Base-by-base conservation (phyloP, 2,113 vertebrate genomes). In the Macquaria australasica region DNA sequence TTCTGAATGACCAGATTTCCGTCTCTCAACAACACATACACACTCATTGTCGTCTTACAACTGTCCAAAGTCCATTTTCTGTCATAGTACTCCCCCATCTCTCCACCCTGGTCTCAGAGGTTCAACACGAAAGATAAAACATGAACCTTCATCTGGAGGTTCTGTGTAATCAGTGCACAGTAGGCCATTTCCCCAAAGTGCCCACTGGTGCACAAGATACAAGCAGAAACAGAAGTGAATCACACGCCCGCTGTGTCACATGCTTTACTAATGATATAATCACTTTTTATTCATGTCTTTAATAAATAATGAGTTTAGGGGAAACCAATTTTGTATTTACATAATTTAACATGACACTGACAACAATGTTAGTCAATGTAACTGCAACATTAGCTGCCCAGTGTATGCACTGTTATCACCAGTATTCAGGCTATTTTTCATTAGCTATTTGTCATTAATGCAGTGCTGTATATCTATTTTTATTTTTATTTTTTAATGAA, bases 61-160 rank as follows among this genome's bases (percentile, higher is more conserved):
- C 12, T 25, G 1, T 31, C 28, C 9, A 20, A 43, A 28, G 18
- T 8, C 14, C 43, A 37, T 51, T 50, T 39, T 71, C 45, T 51
- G 62, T 25, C 21, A 41, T 9, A 50, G 20, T 23, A 3, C 28
- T n/a, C 18, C n/a, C n/a, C 11, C 3, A 0, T 50, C 31, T 71
- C 78, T 41, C 45, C 10, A 16, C 5, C 59, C 4, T 31, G 48
- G 18, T 60, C 69, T 23, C 31, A 18, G 67, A 73, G 51, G 16
- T 58, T 68, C n/a, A 68, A 56, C 60, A 51, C n/a, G 18, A 73
- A 78, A 37, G 28, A 67, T 20, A 11, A 60, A 59, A 58, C 55
- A 12, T n/a, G 23, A n/a, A 53, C 41, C 45, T 55, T 75, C 43
- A 69, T 69, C 55, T 79, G 18, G 8, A 25, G n/a, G 31, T 67